Conservation (phyloP, 2,113 vertebrate genomes). For the Istiophorus platypterus region DNA sequence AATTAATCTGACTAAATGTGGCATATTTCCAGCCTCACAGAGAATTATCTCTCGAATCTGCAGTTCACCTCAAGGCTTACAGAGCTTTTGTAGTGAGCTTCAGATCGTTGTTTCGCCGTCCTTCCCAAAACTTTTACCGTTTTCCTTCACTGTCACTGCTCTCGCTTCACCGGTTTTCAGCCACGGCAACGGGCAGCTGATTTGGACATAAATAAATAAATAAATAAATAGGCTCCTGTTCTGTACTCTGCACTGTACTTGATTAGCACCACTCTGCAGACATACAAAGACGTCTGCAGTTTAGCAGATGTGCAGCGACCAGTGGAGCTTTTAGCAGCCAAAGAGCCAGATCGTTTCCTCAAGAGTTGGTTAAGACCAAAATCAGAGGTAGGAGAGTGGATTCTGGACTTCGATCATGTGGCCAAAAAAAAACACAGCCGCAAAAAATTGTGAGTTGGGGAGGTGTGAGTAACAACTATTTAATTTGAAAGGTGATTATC, state of each 20-base stretch:
- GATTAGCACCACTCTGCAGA: background rate
- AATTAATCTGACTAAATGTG: background rate
- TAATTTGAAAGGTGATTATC: too few relatives aligned
- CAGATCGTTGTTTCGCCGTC: background rate
- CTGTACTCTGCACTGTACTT: background rate
- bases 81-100: too few relatives aligned
- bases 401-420: too few relatives aligned
- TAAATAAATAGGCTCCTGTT: too few relatives aligned
- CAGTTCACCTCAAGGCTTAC: too few relatives aligned
- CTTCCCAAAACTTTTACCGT: background rate
- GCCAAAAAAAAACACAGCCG: too few relatives aligned
- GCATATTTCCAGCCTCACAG: background rate
- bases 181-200: background rate
- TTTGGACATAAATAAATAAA: too few relatives aligned
- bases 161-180: background rate
- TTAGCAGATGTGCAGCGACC: background rate
- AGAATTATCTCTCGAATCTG: too few relatives aligned
- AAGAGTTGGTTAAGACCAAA: background rate
- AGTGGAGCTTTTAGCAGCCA: background rate
- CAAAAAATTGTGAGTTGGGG: too few relatives aligned
- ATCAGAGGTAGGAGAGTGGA: too few relatives aligned
- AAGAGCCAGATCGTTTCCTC: background rate
- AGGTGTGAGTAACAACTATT: too few relatives aligned
- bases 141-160: background rate
- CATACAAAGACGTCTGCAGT: too few relatives aligned